A percentile compares a stretch with the other conserved stretches of the same genome.
These are phyloP conservation scores for Candidula unifasciata DNA, from an alignment of 2,888 invertebrate genomes.

Conservation along the genomic window DNA sequence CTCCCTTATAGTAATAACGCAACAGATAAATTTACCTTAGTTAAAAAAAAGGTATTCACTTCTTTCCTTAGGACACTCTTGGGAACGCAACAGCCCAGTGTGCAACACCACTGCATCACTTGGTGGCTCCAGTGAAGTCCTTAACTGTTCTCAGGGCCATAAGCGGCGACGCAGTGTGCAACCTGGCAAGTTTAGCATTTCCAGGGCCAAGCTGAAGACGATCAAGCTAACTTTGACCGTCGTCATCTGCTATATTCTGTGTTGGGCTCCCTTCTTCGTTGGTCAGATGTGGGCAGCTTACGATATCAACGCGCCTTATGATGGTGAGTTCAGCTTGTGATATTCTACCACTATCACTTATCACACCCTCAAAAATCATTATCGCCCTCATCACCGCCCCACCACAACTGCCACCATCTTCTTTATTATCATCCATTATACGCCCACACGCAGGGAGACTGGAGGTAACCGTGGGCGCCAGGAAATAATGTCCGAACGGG, in stretches of 20 bases:
- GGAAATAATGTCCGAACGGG: no score
- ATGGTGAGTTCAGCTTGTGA: constrained; percentile 62
- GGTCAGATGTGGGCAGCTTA: constrained; percentile 82
- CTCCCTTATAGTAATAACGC: no score
- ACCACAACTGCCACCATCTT: no score
- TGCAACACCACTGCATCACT: background rate
- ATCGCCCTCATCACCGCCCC: background rate
- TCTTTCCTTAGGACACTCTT: no score
- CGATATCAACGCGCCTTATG: constrained; percentile 69
- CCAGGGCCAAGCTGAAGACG: constrained; percentile 79
- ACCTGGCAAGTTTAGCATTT: constrained; percentile 72
- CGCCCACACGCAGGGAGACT: background rate
- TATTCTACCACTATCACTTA: no score
- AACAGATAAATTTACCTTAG: background rate
- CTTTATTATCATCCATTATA: background rate
- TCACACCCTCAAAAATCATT: background rate
- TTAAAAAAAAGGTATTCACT: background rate
- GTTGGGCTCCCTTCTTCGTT: constrained; percentile 85
- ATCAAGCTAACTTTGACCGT: constrained; percentile 80
- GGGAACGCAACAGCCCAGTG: no score
- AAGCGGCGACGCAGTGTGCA: background rate
- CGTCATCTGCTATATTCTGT: constrained; percentile 83
- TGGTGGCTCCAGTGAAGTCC: background rate
- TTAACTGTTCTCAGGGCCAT: background rate
- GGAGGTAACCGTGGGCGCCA: no score